Percentiles rank a stretch among this genome's conserved stretches.
Conservation (phyloP, 2,113 vertebrate genomes). For the Platysteira castanea region DNA sequence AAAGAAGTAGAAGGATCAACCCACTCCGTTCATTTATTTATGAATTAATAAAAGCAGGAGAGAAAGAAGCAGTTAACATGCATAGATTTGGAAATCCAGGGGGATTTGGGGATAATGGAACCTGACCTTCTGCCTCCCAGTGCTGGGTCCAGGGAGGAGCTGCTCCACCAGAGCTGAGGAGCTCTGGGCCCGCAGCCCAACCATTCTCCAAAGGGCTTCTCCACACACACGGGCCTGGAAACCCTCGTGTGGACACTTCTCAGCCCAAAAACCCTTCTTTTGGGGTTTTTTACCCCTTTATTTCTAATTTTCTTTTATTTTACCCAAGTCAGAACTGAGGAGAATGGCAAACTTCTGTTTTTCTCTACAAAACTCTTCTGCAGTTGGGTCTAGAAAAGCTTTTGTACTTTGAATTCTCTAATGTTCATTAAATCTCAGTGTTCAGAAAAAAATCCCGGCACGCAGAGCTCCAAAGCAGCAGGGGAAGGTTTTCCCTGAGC, state of each 20-base stretch:
- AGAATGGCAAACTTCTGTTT: not conserved
- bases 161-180: not conserved
- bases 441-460: not conserved
- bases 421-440: not conserved
- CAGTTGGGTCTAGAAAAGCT: not conserved
- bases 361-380: not conserved
- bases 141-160: not conserved
- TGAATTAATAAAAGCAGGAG: conserved; percentile 30
- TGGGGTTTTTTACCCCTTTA: rapidly evolving
- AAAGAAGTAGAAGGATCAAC: not conserved
- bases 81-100: not conserved
- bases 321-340: not conserved
- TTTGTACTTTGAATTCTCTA: not conserved
- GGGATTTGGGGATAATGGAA: not conserved
- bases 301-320: not conserved
- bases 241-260: not conserved
- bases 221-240: not conserved
- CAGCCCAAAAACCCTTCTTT: not conserved
- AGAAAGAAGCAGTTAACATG: conserved; percentile 24
- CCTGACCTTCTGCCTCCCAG: not conserved
- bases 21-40: conserved; percentile 17
- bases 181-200: not conserved
- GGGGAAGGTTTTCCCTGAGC: not conserved
- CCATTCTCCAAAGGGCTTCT: not conserved
- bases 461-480: not conserved